Evolutionary conservation across 2,113 vertebrate species (phyloP).

Genomic region (Phycodurus eques): DNA sequence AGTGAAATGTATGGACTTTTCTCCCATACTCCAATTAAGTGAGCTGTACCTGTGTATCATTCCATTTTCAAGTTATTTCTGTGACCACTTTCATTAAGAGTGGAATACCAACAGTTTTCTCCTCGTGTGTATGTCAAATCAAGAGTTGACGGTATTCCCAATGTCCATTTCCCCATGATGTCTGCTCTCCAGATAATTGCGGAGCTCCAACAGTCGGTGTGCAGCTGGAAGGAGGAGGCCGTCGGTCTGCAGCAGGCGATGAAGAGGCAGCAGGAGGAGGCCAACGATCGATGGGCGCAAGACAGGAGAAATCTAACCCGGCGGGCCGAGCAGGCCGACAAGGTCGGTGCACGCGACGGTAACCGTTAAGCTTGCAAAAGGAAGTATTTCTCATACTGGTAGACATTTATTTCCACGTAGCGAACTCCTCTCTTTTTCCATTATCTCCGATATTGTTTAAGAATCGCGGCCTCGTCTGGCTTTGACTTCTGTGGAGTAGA

Average conservation of each 20-base stretch:
- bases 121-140: neutral
- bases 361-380: neutral
- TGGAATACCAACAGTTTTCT: too few species aligned
- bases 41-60: too few species aligned
- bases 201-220: constrained; percentile 79
- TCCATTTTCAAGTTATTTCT: too few species aligned
- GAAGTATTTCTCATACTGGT: neutral
- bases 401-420: neutral
- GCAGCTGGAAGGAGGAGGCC: constrained; percentile 77
- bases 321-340: constrained; percentile 76
- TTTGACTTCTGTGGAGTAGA: constrained; percentile 46
- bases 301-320: constrained; percentile 79
- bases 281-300: constrained; percentile 74
- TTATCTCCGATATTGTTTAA: neutral
- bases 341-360: constrained; percentile 72
- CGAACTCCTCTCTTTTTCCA: neutral
- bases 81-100: too few species aligned
- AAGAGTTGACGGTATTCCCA: neutral
- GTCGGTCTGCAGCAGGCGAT: constrained; percentile 73
- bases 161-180: neutral
- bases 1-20: too few species aligned
- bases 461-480: constrained; percentile 32
- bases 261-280: constrained; percentile 78
- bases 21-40: too few species aligned
- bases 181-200: constrained; percentile 76